Base-by-base conservation (phyloP, 2,113 vertebrate genomes). In the Thalassarche chlororhynchos region DNA sequence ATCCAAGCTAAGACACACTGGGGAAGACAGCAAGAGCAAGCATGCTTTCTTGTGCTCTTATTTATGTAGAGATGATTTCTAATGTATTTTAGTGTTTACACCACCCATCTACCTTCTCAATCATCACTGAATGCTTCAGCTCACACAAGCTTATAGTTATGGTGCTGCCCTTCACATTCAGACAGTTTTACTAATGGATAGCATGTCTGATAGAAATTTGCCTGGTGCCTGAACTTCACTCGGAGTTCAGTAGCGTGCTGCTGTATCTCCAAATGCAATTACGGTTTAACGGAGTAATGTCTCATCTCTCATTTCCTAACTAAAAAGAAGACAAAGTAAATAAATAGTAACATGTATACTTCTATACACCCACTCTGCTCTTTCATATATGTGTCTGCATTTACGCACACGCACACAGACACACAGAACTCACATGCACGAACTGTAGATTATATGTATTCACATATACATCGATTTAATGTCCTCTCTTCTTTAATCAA, bases 401-500 rank as follows among this genome's bases (percentile, higher is more conserved):
- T 87, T 87, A 55, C 0, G 0, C 26, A 54, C 12, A 14, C 2
- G 2, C 40, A 58, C 1, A 1, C 11, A 42, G 26, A 58, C 23
- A 55, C 31, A 60, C 4, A 72, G 65, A 85, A 84, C 26, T 84
- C 77, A 23, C 8, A 36, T 11, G 62, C 72, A 87, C 2, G 4
- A 87, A 42, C 16, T 57, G 40, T 40, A 42, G 9, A 42, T 85
- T 84, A 72, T 71, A 76, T 71, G 52, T 57, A 64, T 70, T 96
- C 82, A 71, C 24, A 49, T 54, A 40, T 5, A 75, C 60, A 84
- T 93, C 93, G 84, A 14, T 95, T 95, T 94, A 96, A 97, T 89
- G 83, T 84, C 78, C 85, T 52, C 72, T 87, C 78, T 97, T 96
- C 89, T 98, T 95, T 96, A 98, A 98, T 97, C 97, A 96, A 97